These are phyloP conservation scores for Myotis pilosus DNA, from an alignment of 2,797 vertebrate genomes.

Conservation along the genomic window DNA sequence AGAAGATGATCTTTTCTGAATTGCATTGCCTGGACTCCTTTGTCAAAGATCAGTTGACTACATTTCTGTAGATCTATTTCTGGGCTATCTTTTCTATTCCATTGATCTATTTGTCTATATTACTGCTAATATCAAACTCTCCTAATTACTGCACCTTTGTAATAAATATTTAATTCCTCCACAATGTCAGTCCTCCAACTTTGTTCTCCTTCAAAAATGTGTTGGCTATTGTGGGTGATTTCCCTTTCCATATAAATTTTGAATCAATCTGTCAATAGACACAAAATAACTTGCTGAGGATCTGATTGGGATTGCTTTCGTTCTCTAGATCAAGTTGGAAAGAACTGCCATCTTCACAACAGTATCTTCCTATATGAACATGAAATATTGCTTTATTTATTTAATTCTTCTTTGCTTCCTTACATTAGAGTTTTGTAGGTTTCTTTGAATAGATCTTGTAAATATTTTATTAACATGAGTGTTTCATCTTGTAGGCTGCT, in stretches of 20 bases:
- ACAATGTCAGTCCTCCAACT: background rate
- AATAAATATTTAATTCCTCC: background rate
- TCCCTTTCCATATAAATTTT: background rate
- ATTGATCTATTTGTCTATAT: background rate
- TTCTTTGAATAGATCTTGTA: background rate
- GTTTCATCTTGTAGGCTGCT: background rate
- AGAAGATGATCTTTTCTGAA: background rate
- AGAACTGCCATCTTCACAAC: background rate
- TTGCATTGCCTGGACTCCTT: background rate
- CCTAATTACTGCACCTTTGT: background rate
- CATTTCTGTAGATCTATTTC: background rate
- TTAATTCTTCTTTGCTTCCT: background rate
- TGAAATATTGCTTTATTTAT: background rate
- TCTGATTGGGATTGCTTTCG: background rate
- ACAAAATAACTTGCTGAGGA: background rate
- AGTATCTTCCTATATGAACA: background rate
- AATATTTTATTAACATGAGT: background rate
- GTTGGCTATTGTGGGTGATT: background rate
- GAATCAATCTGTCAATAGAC: background rate
- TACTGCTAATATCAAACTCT: background rate
- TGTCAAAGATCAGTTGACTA: background rate
- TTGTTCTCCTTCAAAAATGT: background rate
- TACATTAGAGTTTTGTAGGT: background rate
- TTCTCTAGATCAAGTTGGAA: background rate
- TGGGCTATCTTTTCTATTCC: background rate